Percentiles rank a stretch among this genome's conserved stretches.
phyloP scores from a whole-genome alignment of 2,888 invertebrate species.

The Lutraria lutraria region DNA sequence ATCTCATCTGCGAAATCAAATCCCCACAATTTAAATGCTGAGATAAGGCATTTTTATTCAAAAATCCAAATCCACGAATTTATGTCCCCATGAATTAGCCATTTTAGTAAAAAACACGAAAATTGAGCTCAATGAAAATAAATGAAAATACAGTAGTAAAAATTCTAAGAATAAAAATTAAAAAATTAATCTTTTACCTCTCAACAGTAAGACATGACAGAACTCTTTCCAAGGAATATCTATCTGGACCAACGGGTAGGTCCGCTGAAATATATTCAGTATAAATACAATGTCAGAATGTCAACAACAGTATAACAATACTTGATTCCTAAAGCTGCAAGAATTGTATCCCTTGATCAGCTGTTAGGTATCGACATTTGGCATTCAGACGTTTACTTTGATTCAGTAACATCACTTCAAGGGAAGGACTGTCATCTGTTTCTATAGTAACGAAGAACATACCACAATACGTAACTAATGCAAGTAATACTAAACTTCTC shows the following conservation, averaged over 20 bases:
- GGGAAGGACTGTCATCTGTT: neutral
- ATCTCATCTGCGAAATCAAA: too few species aligned
- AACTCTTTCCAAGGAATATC: constrained; percentile 86
- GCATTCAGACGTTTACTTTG: constrained; percentile 20
- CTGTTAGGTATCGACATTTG: neutral
- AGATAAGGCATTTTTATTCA: too few species aligned
- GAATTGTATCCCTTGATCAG: constrained; percentile 8
- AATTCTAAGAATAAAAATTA: neutral
- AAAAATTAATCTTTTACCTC: constrained; percentile 70
- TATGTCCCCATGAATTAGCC: too few species aligned
- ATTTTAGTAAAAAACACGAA: too few species aligned
- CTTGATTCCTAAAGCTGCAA: neutral
- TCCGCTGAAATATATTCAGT: constrained; percentile 79
- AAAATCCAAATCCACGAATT: too few species aligned
- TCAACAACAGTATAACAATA: neutral
- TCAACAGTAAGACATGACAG: constrained; percentile 82
- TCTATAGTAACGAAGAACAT: neutral
- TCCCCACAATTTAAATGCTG: too few species aligned
- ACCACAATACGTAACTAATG: neutral
- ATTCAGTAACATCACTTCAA: constrained; percentile 12
- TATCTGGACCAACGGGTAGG: constrained; percentile 87
- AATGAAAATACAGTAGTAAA: neutral
- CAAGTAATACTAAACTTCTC: neutral
- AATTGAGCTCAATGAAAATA: too few species aligned
- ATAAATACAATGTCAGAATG: neutral